Base-by-base conservation (phyloP, 2,113 vertebrate genomes). In the Scalopus aquaticus region DNA sequence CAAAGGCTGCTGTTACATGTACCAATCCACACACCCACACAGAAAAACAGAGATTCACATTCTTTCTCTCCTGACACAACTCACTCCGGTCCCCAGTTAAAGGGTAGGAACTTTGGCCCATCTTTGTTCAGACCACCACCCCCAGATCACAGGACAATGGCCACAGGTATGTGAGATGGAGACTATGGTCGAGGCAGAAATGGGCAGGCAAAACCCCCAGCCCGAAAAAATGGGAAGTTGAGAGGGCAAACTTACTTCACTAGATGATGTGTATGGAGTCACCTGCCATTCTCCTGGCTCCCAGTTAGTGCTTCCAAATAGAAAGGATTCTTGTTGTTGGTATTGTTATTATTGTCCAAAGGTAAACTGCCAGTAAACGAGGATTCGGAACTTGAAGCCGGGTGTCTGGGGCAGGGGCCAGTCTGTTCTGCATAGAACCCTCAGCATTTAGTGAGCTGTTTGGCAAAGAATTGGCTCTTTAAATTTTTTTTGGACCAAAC, bases 221-320 rank as follows among this genome's bases (percentile, higher is more conserved):
- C n/a, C 28, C 4, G 37, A 77, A 54, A 67, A 93, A 70, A 70
- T 3, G 37, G 37, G 67, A 78, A 49, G 17, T 39, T 88, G 28
- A 77, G 94, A 90, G 85, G 67, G 73, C 12, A 85, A 90, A 78
- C 46, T 77, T 85, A 81, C 20, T 54, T 86, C 51, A 28, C 44
- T 39, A 39, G 15, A 46, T 64, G 60, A 86, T 19, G 49, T 62
- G 4, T 65, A 19, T 84, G 44, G 73, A 89, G 65, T 86, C 44
- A 85, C 37, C 67, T 79, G 81, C 51, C 51, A 78, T 78, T 81
- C 42, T 83, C 67, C 74, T 37, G 26, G 42, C 24, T 79, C 30
- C 58, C 2, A 56, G 17, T n/a, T 30, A 37, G 58, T 46, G 5
- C 16, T 81, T 62, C 73, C 64, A 64, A 92, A 70, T 2, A 74